phyloP scores from a whole-genome alignment of 2,888 invertebrate species.

The Nesidiocoris tenuis region DNA sequence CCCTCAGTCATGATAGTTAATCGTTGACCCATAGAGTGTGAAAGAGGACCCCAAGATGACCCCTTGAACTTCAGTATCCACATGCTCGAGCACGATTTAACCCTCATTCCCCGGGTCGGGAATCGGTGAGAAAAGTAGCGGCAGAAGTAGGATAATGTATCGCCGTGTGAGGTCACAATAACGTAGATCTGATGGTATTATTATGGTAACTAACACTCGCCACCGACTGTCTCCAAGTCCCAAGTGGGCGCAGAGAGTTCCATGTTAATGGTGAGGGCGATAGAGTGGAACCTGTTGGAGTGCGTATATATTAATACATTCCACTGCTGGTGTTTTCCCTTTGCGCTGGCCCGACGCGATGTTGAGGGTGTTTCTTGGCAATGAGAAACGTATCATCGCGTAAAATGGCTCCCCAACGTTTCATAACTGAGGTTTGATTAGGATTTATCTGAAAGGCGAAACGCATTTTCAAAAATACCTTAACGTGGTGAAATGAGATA shows the following conservation, averaged over 20 bases:
- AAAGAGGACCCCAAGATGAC: too few relatives aligned
- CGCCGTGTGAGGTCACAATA: constrained; percentile 3
- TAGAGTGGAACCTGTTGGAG: constrained; percentile 27
- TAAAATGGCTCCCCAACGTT: too few relatives aligned
- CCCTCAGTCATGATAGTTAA: too few relatives aligned
- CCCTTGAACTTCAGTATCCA: too few relatives aligned
- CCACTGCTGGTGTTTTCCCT: background rate
- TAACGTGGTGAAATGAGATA: too few relatives aligned
- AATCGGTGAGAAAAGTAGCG: background rate
- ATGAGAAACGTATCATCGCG: too few relatives aligned
- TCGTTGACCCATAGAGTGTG: too few relatives aligned
- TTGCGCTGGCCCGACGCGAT: background rate
- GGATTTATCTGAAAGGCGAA: too few relatives aligned
- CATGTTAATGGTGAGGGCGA: background rate
- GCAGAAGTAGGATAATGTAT: background rate
- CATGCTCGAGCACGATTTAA: too few relatives aligned
- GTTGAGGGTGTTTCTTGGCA: background rate
- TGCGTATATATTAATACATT: constrained; percentile 14
- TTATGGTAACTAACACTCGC: constrained; percentile 24
- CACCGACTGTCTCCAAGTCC: background rate
- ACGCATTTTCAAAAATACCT: too few relatives aligned
- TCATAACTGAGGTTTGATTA: too few relatives aligned
- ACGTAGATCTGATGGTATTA: constrained; percentile 34
- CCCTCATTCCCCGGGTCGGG: too few relatives aligned
- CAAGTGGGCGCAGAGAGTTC: background rate